A percentile compares a stretch with the other conserved stretches of the same genome.
Conservation (phyloP, 2,113 vertebrate species). For the Eudyptes chrysolophus region DNA sequence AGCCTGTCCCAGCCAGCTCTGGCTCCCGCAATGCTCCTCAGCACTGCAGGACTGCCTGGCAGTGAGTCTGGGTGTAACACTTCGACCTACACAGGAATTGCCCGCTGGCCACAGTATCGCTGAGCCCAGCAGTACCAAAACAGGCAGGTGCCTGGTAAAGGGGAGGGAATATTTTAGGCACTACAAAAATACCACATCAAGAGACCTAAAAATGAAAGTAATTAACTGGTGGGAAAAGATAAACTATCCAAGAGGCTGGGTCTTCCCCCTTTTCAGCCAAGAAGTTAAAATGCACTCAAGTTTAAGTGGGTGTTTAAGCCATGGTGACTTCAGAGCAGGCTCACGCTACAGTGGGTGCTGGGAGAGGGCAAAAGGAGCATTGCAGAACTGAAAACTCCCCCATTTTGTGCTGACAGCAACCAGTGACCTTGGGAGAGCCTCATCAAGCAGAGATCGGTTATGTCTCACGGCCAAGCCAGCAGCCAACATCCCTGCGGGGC, state of each 20-base stretch:
- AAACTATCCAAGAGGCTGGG: not conserved
- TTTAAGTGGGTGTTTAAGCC: not conserved
- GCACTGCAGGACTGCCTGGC: not conserved
- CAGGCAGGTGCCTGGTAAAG: not conserved
- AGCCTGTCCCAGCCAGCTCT: not conserved
- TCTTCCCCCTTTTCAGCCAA: not conserved
- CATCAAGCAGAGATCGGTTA: not conserved
- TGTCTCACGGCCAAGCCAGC: not conserved
- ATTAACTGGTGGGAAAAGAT: not conserved
- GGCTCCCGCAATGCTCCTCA: not conserved
- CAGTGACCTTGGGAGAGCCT: not conserved
- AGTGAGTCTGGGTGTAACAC: not conserved
- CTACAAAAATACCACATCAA: not conserved
- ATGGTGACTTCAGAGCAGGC: not conserved
- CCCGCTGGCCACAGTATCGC: not conserved
- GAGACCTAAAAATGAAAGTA: not conserved
- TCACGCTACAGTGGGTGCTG: not conserved
- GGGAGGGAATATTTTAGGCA: not conserved
- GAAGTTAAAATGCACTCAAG: not conserved
- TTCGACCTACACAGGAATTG: not conserved
- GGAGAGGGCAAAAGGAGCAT: not conserved
- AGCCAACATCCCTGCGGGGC: not conserved
- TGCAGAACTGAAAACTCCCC: not conserved
- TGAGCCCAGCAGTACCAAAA: not conserved
- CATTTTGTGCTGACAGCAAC: not conserved